Evolutionary conservation across 2,113 vertebrate species (phyloP).

Genomic region (Brachyistius frenatus): DNA sequence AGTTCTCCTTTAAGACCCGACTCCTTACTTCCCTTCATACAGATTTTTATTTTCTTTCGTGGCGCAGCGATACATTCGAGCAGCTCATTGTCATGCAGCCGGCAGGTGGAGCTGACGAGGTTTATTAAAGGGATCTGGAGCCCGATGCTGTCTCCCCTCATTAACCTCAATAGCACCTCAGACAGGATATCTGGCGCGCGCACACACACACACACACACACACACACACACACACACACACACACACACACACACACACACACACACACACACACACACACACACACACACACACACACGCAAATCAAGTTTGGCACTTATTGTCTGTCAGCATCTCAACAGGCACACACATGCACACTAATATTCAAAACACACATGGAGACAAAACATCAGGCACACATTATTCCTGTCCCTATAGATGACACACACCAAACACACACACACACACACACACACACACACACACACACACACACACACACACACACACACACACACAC

Average conservation of each 20-base stretch:
- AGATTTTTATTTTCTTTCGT: constrained; percentile 27
- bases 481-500: constrained; percentile 18
- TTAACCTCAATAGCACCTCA: constrained; percentile 70
- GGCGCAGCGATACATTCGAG: constrained; percentile 21
- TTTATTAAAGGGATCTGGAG: constrained; percentile 76
- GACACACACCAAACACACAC: constrained; percentile 18
- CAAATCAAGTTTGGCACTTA: constrained; percentile 21
- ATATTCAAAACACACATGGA: constrained; percentile 1
- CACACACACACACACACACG: constrained; percentile 11
- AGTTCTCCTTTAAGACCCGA: constrained; percentile 8
- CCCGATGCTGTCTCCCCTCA: constrained; percentile 68
- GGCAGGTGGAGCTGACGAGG: constrained; percentile 47
- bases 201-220: constrained; percentile 1
- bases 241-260: not conserved
- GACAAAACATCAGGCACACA: not conserved
- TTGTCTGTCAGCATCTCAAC: constrained; percentile 12
- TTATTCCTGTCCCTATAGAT: not conserved
- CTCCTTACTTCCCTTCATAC: constrained; percentile 28
- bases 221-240: not conserved
- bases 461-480: constrained; percentile 26
- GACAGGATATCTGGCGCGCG: constrained; percentile 52
- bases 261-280: constrained; percentile 10
- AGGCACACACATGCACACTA: not conserved
- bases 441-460: constrained; percentile 19
- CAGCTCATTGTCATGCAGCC: constrained; percentile 62